A percentile compares a stretch with the other conserved stretches of the same genome.
phyloP scores from a whole-genome alignment of 2,113 vertebrate genomes.

The Clarias macrocephalus region DNA sequence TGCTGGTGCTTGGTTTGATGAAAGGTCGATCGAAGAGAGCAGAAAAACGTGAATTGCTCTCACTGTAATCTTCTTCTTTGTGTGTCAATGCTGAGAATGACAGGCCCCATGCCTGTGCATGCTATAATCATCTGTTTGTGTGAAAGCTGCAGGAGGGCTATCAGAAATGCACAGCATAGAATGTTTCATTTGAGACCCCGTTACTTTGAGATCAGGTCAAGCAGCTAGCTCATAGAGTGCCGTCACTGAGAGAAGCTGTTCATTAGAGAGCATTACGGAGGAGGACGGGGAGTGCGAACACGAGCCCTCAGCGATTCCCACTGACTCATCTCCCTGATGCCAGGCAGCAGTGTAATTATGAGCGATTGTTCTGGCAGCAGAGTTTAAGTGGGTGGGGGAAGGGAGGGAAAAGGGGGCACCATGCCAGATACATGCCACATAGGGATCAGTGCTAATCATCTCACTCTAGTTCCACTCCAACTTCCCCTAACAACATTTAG shows the following conservation, averaged over 20 bases:
- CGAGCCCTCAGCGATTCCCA: constrained; percentile 37
- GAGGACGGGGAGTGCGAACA: constrained; percentile 27
- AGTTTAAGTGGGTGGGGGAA: constrained; percentile 36
- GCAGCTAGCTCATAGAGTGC: constrained; percentile 18
- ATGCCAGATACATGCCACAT: constrained; percentile 28
- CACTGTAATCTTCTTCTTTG: constrained; percentile 44
- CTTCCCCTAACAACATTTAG: constrained; percentile 8
- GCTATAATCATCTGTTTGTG: constrained; percentile 44
- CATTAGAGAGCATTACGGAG: constrained; percentile 40
- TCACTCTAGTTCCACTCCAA: background rate
- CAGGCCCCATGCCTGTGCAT: constrained; percentile 13
- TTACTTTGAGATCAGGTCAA: constrained; percentile 40
- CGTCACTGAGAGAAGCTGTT: constrained; percentile 32
- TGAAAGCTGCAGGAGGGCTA: constrained; percentile 33
- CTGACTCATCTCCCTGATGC: constrained; percentile 41
- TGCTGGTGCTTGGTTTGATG: constrained; percentile 24
- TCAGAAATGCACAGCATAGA: constrained; percentile 45
- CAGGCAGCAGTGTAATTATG: constrained; percentile 29
- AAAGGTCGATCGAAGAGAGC: constrained; percentile 28
- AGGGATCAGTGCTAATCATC: constrained; percentile 27
- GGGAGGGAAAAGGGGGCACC: background rate
- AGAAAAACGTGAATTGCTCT: constrained; percentile 25
- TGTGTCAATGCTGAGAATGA: constrained; percentile 26
- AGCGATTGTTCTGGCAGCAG: constrained; percentile 27
- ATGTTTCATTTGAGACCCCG: constrained; percentile 40